Evolutionary conservation across 2,888 invertebrate species (phyloP).

Genomic region (Platycheirus albimanus): DNA sequence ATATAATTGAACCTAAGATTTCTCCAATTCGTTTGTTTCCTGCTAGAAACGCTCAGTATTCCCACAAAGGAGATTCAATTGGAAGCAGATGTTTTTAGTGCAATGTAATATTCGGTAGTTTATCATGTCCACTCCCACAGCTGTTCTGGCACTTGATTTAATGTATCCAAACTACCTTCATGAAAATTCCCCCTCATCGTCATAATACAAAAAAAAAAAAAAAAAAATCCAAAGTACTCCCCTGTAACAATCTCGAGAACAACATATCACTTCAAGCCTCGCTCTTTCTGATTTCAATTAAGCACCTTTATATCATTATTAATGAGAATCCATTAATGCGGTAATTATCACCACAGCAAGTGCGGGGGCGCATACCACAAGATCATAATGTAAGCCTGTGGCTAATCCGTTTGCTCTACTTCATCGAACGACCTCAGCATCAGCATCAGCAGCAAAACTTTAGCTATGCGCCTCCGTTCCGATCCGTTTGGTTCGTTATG

Average conservation of each 20-base stretch:
- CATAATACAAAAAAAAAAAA: too few species aligned
- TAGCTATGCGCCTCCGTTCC: neutral
- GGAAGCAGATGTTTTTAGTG: neutral
- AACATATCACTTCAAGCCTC: constrained; percentile 5
- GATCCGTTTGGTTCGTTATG: too few species aligned
- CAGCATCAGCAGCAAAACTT: too few species aligned
- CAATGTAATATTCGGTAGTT: too few species aligned
- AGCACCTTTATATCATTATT: constrained; percentile 55
- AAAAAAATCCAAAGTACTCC: neutral
- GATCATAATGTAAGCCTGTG: constrained; percentile 51
- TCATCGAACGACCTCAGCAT: constrained; percentile 23
- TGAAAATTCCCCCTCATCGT: neutral
- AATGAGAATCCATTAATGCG: constrained; percentile 57
- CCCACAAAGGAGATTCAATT: too few species aligned
- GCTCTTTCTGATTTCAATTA: constrained; percentile 37
- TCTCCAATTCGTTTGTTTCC: too few species aligned
- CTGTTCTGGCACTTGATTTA: too few species aligned
- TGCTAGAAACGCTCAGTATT: too few species aligned
- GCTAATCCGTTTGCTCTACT: constrained; percentile 60
- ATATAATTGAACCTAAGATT: too few species aligned
- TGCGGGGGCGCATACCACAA: constrained; percentile 55
- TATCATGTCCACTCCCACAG: too few species aligned
- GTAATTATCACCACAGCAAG: constrained; percentile 54
- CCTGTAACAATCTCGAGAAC: neutral
- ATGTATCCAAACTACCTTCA: neutral